Evolutionary conservation across 2,888 invertebrate genomes (phyloP), one percentile per base, ranked within the genome.

Genomic region (Chydorus sphaericus): DNA sequence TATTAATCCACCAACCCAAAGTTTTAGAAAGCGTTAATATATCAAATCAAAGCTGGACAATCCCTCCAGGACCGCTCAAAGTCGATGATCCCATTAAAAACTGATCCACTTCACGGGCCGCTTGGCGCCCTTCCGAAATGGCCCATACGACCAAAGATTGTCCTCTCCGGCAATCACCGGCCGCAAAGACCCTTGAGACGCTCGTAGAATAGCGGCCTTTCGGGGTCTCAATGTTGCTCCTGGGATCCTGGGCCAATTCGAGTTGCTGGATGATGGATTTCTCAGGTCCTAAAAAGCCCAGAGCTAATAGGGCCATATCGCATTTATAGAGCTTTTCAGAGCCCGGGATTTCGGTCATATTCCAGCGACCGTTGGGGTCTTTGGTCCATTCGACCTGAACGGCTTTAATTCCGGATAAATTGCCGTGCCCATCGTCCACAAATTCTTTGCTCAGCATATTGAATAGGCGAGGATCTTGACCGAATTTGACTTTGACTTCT

Each of bases 71-170:
- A 20, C 91, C 93, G 4, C 97, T 93, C 56, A 98, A 76, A 6
- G 81, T 78, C 5, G 93, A 89, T 31, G 74, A 73, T 49, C 78
- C 77, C 65, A 80, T 81, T 16, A 98, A 78, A 71, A 80, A 85
- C 55, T 82, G 75, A 69, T 98, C 98, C 2, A 97, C 84, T 63
- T 91, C 87, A 44, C 93, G 76, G 14, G 98, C 98, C 8, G 94
- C 96, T 72, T 93, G 96, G n/a, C 98, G 78, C 2, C 98, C 98
- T 70, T 98, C 98, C 0, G 89, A 78, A 61, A 98, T 98, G 20
- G 97, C 98, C 91, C 96, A 97, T 8, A 98, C 98, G 4, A 98
- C 94, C 57, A 98, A 75, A 0, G 96, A 96, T 69, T 98, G 98
- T n/a, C 98, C 98, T 63, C 97, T 82, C 33, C 94, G 85, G 69